phyloP scores from a whole-genome alignment of 2,113 vertebrate species.

The Urocolius indicus region DNA sequence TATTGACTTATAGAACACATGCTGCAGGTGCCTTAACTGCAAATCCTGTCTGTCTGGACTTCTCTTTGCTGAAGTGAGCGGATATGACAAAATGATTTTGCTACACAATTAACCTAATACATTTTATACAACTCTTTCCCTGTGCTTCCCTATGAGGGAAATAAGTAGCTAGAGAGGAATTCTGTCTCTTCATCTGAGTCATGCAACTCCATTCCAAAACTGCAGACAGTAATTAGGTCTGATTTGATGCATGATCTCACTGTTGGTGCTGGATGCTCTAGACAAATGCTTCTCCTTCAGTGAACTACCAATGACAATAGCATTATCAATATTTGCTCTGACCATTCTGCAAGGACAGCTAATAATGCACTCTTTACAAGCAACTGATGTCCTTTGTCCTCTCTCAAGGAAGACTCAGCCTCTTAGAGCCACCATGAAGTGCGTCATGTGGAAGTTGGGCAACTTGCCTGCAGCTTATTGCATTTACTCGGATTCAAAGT shows the following conservation, averaged over 20 bases:
- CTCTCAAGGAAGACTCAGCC: conserved; percentile 16
- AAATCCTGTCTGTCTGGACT: not conserved
- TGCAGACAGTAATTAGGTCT: conserved; percentile 59
- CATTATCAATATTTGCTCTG: conserved; percentile 60
- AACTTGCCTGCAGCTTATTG: not conserved
- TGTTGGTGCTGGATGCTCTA: conserved; percentile 54
- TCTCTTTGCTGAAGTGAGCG: not conserved
- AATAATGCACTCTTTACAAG: not conserved
- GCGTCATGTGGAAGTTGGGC: conserved; percentile 46
- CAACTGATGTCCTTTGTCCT: conserved; percentile 40
- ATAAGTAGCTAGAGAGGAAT: conserved; percentile 33
- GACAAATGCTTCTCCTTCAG: conserved; percentile 65
- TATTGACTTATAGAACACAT: not conserved
- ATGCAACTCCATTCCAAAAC: conserved; percentile 46
- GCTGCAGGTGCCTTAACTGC: not conserved
- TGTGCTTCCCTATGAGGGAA: not conserved
- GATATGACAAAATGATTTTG: not conserved
- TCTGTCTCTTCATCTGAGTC: conserved; percentile 71
- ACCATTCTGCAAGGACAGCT: conserved; percentile 51
- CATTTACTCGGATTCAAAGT: not conserved
- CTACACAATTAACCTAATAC: not conserved
- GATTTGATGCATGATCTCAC: conserved; percentile 69
- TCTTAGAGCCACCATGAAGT: conserved; percentile 13
- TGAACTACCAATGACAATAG: conserved; percentile 63
- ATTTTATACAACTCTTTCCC: not conserved